Percentiles rank a stretch among this genome's conserved stretches.
These are phyloP conservation scores for Conchocele bisecta DNA, from an alignment of 2,888 invertebrate species.

Conservation along the genomic window DNA sequence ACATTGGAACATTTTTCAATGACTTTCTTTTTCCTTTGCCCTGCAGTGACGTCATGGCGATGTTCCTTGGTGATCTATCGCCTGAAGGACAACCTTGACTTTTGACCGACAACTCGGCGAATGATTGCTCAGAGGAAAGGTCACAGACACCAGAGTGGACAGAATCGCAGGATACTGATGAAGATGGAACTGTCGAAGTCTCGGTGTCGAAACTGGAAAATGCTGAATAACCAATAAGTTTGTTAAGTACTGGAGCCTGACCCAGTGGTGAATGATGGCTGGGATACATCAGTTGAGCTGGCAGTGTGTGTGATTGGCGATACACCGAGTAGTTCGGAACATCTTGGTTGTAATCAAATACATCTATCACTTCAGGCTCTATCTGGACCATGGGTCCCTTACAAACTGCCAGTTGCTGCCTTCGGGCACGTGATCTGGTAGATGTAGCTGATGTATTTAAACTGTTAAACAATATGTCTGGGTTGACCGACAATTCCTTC, in stretches of 20 bases:
- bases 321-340: too few species aligned
- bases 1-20: slow-evolving; percentile 1
- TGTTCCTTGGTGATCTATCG: slow-evolving; percentile 45
- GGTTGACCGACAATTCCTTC: too few species aligned
- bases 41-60: slow-evolving; percentile 47
- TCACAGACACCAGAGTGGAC: slow-evolving; percentile 45
- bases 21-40: neutral
- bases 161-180: slow-evolving; percentile 51
- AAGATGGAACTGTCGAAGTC: slow-evolving; percentile 37
- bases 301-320: too few species aligned
- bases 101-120: neutral
- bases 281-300: neutral
- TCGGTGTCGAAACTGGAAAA: slow-evolving; percentile 54
- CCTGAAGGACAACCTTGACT: slow-evolving; percentile 7
- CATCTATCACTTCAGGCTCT: slow-evolving; percentile 35
- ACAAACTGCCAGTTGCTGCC: slow-evolving; percentile 38
- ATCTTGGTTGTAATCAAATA: too few species aligned
- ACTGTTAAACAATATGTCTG: too few species aligned
- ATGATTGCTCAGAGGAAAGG: slow-evolving; percentile 28
- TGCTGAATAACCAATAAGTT: slow-evolving; percentile 25
- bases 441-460: too few species aligned
- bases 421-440: too few species aligned
- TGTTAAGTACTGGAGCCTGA: neutral
- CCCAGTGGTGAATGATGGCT: neutral
- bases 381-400: slow-evolving; percentile 45